These are phyloP conservation scores for Ischnus inquisitorius DNA, from an alignment of 2,888 invertebrate genomes.

Conservation along the genomic window DNA sequence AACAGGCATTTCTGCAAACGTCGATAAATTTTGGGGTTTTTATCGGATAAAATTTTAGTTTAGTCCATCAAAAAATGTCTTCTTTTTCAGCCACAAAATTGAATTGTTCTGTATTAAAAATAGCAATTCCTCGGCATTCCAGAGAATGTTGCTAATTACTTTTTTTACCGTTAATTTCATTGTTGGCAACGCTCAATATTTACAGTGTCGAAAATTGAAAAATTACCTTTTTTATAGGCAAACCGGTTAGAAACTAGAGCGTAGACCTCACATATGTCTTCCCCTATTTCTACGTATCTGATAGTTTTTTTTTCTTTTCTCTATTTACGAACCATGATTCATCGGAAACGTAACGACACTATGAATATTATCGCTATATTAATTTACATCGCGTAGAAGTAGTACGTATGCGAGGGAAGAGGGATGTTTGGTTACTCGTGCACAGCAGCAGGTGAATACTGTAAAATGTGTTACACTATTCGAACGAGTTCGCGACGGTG, in stretches of 20 bases:
- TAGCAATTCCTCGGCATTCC: too few relatives aligned
- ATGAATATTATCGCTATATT: slow-evolving; percentile 3
- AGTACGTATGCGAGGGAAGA: not conserved
- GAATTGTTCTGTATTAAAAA: too few relatives aligned
- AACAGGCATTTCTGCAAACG: too few relatives aligned
- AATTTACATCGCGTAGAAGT: not conserved
- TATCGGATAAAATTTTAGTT: too few relatives aligned
- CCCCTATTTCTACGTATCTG: not conserved
- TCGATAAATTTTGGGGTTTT: too few relatives aligned
- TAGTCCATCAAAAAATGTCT: too few relatives aligned
- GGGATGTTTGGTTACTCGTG: slow-evolving; percentile 17
- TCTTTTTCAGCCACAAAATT: too few relatives aligned
- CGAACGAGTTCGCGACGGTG: slow-evolving; percentile 27
- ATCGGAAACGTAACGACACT: slow-evolving; percentile 14
- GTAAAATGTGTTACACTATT: slow-evolving; percentile 44
- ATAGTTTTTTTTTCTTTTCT: not conserved
- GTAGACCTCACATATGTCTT: not conserved
- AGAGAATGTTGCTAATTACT: not conserved
- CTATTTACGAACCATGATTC: slow-evolving; percentile 23
- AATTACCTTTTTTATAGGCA: not conserved
- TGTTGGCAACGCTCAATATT: not conserved
- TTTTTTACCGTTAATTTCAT: not conserved
- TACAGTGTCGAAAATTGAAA: not conserved
- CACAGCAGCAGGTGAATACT: slow-evolving; percentile 49
- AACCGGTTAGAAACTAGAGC: not conserved